These are phyloP conservation scores for Sycobia sp. DNA, from an alignment of 1,140 invertebrate genomes.

Conservation along the genomic window DNA sequence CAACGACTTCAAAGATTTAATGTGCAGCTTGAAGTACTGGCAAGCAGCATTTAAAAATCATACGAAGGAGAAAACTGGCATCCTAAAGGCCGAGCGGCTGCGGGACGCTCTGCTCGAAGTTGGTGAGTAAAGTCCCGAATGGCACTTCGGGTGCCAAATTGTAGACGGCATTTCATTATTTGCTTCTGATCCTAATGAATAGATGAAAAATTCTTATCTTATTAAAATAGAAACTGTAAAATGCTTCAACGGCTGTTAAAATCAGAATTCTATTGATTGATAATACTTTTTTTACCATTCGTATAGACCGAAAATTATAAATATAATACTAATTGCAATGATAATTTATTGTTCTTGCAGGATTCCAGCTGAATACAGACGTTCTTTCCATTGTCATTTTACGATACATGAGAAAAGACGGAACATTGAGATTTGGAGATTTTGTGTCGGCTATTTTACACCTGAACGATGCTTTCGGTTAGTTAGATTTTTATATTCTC, in stretches of 20 bases:
- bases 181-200: too few relatives aligned
- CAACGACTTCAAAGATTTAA: conserved; percentile 87
- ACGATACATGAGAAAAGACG: conserved; percentile 91
- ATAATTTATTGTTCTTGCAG: too few relatives aligned
- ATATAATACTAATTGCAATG: neutral
- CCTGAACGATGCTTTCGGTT: conserved; percentile 86
- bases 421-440: conserved; percentile 89
- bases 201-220: too few relatives aligned
- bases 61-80: conserved; percentile 88
- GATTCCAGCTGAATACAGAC: conserved; percentile 84
- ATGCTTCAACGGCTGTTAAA: too few relatives aligned
- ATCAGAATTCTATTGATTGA: too few relatives aligned
- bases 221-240: too few relatives aligned
- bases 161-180: too few relatives aligned
- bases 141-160: too few relatives aligned
- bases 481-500: conserved; percentile 56
- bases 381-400: conserved; percentile 82
- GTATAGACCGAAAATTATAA: too few relatives aligned
- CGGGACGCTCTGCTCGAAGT: conserved; percentile 84
- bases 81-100: conserved; percentile 84
- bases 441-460: conserved; percentile 90
- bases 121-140: conserved; percentile 63
- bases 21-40: conserved; percentile 91
- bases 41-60: conserved; percentile 89
- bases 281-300: too few relatives aligned